Evolutionary conservation across 2,888 invertebrate species (phyloP).

Genomic region (Priapulus caudatus): DNA sequence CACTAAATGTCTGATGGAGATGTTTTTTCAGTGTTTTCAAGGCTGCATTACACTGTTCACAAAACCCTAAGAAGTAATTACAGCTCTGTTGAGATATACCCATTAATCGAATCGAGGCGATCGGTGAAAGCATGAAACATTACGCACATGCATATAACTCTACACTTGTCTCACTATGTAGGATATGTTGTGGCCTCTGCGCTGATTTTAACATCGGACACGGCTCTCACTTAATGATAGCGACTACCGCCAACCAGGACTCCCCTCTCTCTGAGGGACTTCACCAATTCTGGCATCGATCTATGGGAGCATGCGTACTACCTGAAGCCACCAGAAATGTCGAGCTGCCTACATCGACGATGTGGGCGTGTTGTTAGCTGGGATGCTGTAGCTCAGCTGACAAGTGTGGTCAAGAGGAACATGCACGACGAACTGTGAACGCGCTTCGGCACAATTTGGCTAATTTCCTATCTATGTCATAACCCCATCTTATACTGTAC

Average conservation of each 20-base stretch:
- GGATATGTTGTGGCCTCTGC: slow-evolving; percentile 33
- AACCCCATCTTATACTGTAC: too few species aligned
- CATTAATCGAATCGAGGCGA: too few species aligned
- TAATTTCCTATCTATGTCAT: too few species aligned
- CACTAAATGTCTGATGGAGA: too few species aligned
- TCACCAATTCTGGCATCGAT: slow-evolving; percentile 29
- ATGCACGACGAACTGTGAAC: slow-evolving; percentile 24
- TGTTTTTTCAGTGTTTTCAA: too few species aligned
- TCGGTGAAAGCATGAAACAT: too few species aligned
- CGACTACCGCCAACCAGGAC: slow-evolving; percentile 30
- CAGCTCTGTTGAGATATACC: too few species aligned
- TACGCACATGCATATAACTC: too few species aligned
- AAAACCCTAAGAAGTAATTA: too few species aligned
- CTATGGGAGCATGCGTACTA: slow-evolving; percentile 35
- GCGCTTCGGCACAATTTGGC: too few species aligned
- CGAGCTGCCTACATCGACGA: slow-evolving; percentile 24
- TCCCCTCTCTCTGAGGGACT: slow-evolving; percentile 26
- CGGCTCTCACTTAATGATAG: slow-evolving; percentile 22
- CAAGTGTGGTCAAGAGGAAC: slow-evolving; percentile 25
- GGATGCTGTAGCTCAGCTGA: slow-evolving; percentile 24
- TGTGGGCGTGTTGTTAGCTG: slow-evolving; percentile 34
- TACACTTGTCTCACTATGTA: slow-evolving; percentile 18
- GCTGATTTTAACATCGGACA: slow-evolving; percentile 20
- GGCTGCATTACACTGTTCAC: too few species aligned
- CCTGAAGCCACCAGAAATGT: slow-evolving; percentile 26